Evolutionary conservation across 2,113 vertebrate genomes (phyloP), one percentile per base, ranked within the genome.

Genomic region (Malurus elegans): DNA sequence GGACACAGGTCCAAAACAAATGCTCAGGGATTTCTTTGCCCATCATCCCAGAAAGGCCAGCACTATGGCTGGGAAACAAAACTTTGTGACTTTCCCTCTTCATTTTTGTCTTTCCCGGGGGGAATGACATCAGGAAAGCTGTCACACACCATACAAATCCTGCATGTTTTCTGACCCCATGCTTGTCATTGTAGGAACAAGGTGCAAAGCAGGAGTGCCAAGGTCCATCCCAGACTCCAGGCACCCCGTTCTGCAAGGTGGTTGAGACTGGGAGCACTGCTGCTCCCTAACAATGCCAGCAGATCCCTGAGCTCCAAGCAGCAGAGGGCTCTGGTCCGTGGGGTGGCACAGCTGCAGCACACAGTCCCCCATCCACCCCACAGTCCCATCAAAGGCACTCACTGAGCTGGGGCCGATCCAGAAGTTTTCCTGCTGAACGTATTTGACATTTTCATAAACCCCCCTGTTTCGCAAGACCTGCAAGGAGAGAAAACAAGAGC

Each of bases 401-500:
- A 99, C 99, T 96, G 99, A 99, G 97, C 99, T 99, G 92, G 99
- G 99, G 93, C 99, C 99, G 4, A 99, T 99, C 99, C 99, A 99
- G 97, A 99, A 99, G 98, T 99, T 99, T 96, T 99, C 99, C 97
- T 99, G 99, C 96, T 99, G 99, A 83, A 99, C 99, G 9, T 99
- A 99, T 96, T 99, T 99, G 90, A 99, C 99, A 38, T 99, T 99
- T 98, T 99, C 99, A 95, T 99, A 99, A 82, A 99, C 99, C 2
- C 99, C 99, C 92, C 99, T 99, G 97, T 99, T 99, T 97, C 99
- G 98, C 97, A 99, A 98, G 97, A 99, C 99, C 99, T 99, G 72
- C n/a, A 42, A 54, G 31, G n/a, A 80, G 36, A 84, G 34, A 82
- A 75, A 90, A 40, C 1, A 2, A 83, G 67, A 96, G 19, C 26